Evolutionary conservation across 30 jellyfish, hydroid and myxozoan species (phyloP), one percentile per base, ranked within the genome.

Genomic region (Turritopsis rubra): DNA sequence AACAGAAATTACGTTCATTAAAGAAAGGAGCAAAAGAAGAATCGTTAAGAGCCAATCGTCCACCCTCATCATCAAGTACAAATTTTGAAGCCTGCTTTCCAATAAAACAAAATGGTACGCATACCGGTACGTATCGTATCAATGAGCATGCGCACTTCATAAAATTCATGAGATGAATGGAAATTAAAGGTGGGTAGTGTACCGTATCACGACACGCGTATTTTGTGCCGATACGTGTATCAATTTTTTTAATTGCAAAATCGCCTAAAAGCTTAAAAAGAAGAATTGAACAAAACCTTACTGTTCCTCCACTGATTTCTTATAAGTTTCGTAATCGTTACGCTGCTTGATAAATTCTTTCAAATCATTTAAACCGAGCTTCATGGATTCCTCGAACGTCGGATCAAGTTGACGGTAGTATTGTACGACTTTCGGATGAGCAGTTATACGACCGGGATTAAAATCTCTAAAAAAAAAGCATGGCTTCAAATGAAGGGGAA

Each of bases 391-490:
- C 1, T 53, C 79, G 53, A 31, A 80, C n/a, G 53, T 17, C 52
- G 87, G 87, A 80, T 80, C 87, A 0, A 87, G 66, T 8, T 75
- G 28, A 31, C 71, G 65, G 75, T 87, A 87, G 52, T 87, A 87
- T 9, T 76, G 31, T 30, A 87, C 54, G 23, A 87, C 95, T 28
- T 66, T 87, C 25, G 95, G 95, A 74, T 87, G 95, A 26, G 95
- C 95, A n/a, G 86, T 72, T 17, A 87, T 86, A 72, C 71, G 81
- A 28, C 77, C 89, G 8, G 85, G 79, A 80, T 81, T 73, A 75
- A 81, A 87, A 28, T 81, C 87, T 23, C 95, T 87, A 76, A 25
- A 52, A 52, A 41, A 1, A 13, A 68, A 0, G 29, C 19, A 52
- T 21, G 18, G 22, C 27, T 21, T 21, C 0, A 21, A 17, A 0